Evolutionary conservation across 2,113 vertebrate species (phyloP), one percentile per base, ranked within the genome.

Genomic region (Austrofundulus limnaeus): DNA sequence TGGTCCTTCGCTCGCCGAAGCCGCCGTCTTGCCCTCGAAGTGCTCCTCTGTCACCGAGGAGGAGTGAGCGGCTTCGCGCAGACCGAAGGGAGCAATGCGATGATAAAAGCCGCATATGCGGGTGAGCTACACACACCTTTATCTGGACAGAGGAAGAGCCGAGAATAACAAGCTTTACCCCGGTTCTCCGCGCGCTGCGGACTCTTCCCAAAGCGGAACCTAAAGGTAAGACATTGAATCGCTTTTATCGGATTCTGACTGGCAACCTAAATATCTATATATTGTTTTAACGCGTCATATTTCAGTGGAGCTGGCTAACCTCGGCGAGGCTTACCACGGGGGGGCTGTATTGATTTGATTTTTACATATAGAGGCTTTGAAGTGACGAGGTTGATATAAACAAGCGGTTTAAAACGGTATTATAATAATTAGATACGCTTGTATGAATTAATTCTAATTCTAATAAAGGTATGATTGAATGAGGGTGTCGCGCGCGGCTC

Each of bases 51-150:
- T 88, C 79, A 81, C 34, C 50, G 81, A 82, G 83, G 12, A 41
- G 5, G 68, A 83, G 88, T 87, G 88, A 88, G 91, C 86, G 87
- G 88, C 88, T 89, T 50, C 83, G 72, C 78, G 57, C 79, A 89
- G n/a, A n/a, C n/a, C n/a, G n/a, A 83, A 34, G 31, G 31, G 31
- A 89, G 84, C 88, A 82, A 63, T 90, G 89, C 87, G 72, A 88
- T 91, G 92, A 86, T 88, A 90, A 92, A 91, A 92, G 83, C 90
- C 90, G 91, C 91, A 91, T 92, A 90, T 90, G 90, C 90, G 83
- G 88, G 84, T 84, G 66, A 20, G 70, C 77, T 80, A 85, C 78
- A 87, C 78, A 87, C 88, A 85, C 89, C 84, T 89, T 71, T n/a
- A n/a, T 81, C 88, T 61, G 80, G 60, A 70, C 75, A 3, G 72